phyloP scores from a whole-genome alignment of 2,113 vertebrate genomes.

The Oplegnathus fasciatus region DNA sequence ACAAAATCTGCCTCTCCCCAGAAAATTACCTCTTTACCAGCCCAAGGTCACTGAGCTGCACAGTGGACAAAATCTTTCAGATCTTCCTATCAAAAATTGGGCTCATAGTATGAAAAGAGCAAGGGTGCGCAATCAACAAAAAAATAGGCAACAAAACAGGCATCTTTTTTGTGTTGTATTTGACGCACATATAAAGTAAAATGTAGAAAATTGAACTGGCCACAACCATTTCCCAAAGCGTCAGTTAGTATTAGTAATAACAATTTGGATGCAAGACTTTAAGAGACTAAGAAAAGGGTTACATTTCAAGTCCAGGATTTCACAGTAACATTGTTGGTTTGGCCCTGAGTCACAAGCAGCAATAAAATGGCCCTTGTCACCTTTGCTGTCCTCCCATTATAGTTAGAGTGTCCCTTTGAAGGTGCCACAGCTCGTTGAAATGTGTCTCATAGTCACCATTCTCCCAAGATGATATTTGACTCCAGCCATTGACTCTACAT shows the following conservation, averaged over 20 bases:
- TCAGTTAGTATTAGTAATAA: neutral
- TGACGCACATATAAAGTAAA: neutral
- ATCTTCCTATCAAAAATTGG: slow-evolving; percentile 2
- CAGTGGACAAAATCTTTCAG: slow-evolving; percentile 15
- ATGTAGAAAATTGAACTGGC: neutral
- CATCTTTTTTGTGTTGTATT: neutral
- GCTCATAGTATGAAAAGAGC: neutral
- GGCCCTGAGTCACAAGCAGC: neutral
- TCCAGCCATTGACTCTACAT: neutral
- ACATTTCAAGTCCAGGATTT: neutral
- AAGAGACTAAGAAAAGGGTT: neutral
- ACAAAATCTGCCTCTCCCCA: neutral
- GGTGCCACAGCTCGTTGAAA: neutral
- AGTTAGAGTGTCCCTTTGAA: neutral
- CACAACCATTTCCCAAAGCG: neutral
- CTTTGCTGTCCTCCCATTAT: neutral
- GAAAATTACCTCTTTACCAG: neutral
- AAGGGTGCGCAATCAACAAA: neutral
- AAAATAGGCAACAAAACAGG: neutral
- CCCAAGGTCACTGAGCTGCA: slow-evolving; percentile 17
- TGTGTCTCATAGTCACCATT: neutral
- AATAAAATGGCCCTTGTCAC: neutral
- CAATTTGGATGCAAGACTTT: neutral
- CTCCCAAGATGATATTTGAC: neutral
- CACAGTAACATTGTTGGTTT: neutral